Base-by-base conservation (phyloP, 2,888 invertebrate genomes). In the Gerris lacustris region DNA sequence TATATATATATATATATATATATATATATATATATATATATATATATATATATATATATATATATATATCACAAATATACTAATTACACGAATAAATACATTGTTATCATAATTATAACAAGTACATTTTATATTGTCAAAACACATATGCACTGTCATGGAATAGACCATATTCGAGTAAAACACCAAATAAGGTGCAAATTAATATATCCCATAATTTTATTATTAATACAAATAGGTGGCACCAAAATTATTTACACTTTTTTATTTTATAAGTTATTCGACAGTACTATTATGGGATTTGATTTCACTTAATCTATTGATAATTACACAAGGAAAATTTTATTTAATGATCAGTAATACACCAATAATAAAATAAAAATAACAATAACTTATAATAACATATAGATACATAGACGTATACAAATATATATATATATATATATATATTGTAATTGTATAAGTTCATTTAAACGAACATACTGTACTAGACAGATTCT, bases 91-190 rank as follows among this genome's bases (percentile, higher is more conserved):
- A 17, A 64, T 64, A 64, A 64, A 11, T 31, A 64, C 64, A 64
- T 15, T 64, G 64, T 64, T 64, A 17, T 31, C n/a, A 17, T 31
- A 55, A 9, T 9, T 64, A 69, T 62, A 72, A 69, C 67, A 67
- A 66, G 45, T 73, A 70, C 68, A 67, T 66, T 66, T 67, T 67
- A 69, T 71, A 71, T 71, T 71, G 71, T 71, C 71, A 69, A 71
- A 71, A 71, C 71, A 71, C 71, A 47, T 11, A 64, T 64, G 64
- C 67, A 67, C 44, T 63, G 70, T 69, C 70, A 73, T 66, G 70
- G 70, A 71, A 70, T 70, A 70, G 71, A 70, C 70, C 67, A 67
- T 67, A 68, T 67, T 70, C 71, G 73, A 73, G 69, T 68, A 64
- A 71, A 69, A 71, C 11, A 47, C 47, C 11, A 7, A 11, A 47